Base-by-base conservation (phyloP, 2,113 vertebrate genomes). In the Caranx melampygus region DNA sequence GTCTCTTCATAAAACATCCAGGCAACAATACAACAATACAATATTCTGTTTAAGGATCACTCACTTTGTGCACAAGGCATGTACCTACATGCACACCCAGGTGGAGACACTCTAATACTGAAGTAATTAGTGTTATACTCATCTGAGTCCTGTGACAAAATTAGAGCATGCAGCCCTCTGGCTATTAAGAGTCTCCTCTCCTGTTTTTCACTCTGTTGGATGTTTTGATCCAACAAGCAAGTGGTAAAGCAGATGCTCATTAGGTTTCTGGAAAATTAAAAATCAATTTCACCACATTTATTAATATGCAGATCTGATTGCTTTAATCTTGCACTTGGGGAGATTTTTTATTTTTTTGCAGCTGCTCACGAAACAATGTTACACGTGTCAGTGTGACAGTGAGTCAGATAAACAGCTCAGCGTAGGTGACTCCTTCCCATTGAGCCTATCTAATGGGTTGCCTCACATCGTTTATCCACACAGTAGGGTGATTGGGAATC, bases 401-500 rank as follows among this genome's bases (percentile, higher is more conserved):
- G 18, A 67, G 16, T 47, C 34, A 42, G 44, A 75, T 66, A 4
- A 85, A 51, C 58, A 45, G 40, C 66, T 74, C 62, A 13, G 21
- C 18, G 59, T 45, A 62, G 16, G 51, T 77, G 67, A 75, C 51
- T 60, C 44, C 49, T 65, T 54, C 64, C 59, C 47, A 51, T 45
- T 1, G 58, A 70, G 78, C 10, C 54, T 40, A 44, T 71, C 49
- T 88, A 62, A 87, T 81, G 62, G 69, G 58, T 78, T 5, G 10
- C 5, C 67, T 72, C 68, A 57, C 68, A 44, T 67, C 33, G 6
- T 85, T 85, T 67, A 72, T 82, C 54, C 71, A 47, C 88, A 85
- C 85, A 82, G 84, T 73, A 16, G 76, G 89, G 70, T 77, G 13
- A 31, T 60, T 70, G 75, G 71, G 83, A 78, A 87, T 84, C 79